phyloP scores from a whole-genome alignment of 2,113 vertebrate genomes.

The Bufo bufo region DNA sequence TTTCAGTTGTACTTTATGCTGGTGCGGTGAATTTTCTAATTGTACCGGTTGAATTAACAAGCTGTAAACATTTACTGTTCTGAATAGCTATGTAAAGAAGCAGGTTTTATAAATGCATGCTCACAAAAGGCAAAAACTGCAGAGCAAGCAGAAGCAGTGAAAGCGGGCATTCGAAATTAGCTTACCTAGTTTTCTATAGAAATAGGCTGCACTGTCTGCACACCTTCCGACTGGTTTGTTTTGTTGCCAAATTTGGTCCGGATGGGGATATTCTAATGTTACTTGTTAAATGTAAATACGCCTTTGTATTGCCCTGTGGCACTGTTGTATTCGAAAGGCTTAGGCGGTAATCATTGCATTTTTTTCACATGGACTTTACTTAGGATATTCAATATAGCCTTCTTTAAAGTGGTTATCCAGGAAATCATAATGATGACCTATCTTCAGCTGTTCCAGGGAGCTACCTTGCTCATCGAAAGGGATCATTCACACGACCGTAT shows the following conservation, averaged over 20 bases:
- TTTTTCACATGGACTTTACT: no score
- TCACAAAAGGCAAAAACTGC: not conserved
- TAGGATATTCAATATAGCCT: no score
- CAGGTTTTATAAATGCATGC: constrained; percentile 2
- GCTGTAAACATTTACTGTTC: constrained; percentile 1
- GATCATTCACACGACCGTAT: no score
- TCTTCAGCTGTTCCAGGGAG: no score
- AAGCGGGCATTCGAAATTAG: not conserved
- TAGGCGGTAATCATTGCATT: no score
- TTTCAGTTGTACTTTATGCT: not conserved
- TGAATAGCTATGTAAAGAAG: constrained; percentile 1
- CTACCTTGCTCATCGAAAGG: no score
- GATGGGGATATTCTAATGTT: no score
- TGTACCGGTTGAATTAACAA: not conserved
- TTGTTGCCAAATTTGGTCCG: not conserved
- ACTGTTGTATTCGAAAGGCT: no score
- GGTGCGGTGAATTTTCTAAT: not conserved
- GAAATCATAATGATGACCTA: no score
- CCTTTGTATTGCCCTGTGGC: no score
- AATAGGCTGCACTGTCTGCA: not conserved
- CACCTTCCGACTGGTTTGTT: not conserved
- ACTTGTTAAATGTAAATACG: no score
- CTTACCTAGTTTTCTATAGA: not conserved
- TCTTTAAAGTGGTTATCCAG: no score
- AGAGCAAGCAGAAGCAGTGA: not conserved